Evolutionary conservation across 2,888 invertebrate genomes (phyloP).

Genomic region (Gastracanthus pulcherrimus): DNA sequence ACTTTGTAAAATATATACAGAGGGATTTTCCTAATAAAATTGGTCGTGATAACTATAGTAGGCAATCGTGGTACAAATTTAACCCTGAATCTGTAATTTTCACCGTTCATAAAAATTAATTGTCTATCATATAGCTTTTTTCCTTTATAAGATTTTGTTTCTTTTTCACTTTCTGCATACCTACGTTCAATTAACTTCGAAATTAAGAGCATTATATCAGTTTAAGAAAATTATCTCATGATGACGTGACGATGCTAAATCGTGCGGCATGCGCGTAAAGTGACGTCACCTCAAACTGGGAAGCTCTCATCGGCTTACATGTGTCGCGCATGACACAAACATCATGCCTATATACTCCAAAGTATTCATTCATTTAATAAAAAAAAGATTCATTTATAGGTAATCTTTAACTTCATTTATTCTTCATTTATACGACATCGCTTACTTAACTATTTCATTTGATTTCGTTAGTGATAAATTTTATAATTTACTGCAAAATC

Average conservation of each 20-base stretch:
- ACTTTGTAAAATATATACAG: too few species aligned
- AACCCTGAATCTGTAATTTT: too few species aligned
- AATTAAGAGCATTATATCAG: slow-evolving; percentile 35
- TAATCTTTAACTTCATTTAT: not conserved
- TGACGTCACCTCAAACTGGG: slow-evolving; percentile 56
- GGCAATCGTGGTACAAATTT: too few species aligned
- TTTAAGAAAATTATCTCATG: slow-evolving; percentile 40
- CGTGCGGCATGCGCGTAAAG: slow-evolving; percentile 44
- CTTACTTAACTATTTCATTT: too few species aligned
- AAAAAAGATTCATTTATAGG: not conserved
- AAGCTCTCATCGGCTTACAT: not conserved
- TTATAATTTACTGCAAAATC: too few species aligned
- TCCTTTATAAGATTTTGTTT: too few species aligned
- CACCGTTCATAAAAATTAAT: too few species aligned
- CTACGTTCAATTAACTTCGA: slow-evolving; percentile 15
- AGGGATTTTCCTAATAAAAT: too few species aligned
- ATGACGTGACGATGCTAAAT: slow-evolving; percentile 49
- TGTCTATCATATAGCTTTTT: too few species aligned
- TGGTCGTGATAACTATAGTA: too few species aligned
- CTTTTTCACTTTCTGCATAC: slow-evolving; percentile 22
- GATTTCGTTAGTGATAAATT: too few species aligned
- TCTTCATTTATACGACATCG: not conserved
- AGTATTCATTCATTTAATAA: not conserved
- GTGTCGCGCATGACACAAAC: not conserved
- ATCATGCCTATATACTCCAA: too few species aligned